phyloP scores from a whole-genome alignment of 2,797 vertebrate genomes.

The Furcifer pardalis region DNA sequence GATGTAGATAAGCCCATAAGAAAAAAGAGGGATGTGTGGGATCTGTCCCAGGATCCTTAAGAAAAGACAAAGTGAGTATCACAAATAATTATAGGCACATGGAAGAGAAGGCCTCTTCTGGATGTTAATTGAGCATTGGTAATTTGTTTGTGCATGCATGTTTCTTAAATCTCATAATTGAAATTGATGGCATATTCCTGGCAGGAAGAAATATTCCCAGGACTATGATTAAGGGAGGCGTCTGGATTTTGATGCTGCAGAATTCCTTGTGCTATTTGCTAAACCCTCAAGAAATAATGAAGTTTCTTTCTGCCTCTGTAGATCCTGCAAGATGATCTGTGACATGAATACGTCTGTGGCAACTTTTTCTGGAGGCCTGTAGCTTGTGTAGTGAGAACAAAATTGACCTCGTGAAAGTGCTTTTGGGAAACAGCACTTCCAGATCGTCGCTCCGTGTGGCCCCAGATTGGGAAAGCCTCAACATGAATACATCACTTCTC shows the following conservation, averaged over 20 bases:
- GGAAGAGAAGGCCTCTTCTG: not conserved
- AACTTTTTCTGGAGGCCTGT: conserved; percentile 28
- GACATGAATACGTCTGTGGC: conserved; percentile 45
- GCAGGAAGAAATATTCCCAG: not conserved
- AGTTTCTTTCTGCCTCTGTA: conserved; percentile 58
- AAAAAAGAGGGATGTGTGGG: not conserved
- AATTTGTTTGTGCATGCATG: not conserved
- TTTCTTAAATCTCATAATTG: not conserved
- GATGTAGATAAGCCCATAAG: not conserved
- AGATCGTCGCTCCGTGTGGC: not conserved
- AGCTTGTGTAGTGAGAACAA: conserved; percentile 25
- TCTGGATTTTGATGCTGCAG: not conserved
- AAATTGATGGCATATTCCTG: not conserved
- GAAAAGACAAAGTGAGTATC: not conserved
- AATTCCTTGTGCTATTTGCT: not conserved
- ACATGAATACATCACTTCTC: conserved; percentile 74
- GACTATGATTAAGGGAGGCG: not conserved
- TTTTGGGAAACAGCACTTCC: conserved; percentile 35
- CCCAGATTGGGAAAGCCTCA: not conserved
- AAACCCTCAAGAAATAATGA: not conserved
- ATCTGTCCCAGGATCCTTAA: not conserved
- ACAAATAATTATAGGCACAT: not conserved
- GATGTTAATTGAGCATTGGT: not conserved
- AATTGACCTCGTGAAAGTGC: conserved; percentile 14
- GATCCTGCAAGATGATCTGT: conserved; percentile 51